Base-by-base conservation (phyloP, 2,888 invertebrate species). In the Zygothrica quintamaculata region DNA sequence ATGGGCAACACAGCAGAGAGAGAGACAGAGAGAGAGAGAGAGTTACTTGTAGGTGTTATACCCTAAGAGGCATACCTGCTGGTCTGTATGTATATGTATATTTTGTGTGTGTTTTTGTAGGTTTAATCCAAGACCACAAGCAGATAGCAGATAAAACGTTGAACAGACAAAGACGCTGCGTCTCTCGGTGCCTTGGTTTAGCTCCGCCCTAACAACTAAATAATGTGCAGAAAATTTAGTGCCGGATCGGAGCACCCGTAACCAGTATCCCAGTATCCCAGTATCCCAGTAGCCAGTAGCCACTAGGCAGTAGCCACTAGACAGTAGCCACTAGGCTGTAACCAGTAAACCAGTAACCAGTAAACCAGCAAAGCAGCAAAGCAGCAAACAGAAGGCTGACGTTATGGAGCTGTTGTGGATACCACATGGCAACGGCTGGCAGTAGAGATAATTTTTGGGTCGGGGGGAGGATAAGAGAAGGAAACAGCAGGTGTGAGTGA, bases 211-310 rank as follows among this genome's bases (percentile, higher is more conserved):
- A 84, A 86, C 84, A 81, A 77, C 84, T 81, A 86, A 86, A 81
- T 81, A 81, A 84, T 86, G 87, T 84, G 80, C 84, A 61, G 51
- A 52, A 84, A 84, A 84, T 81, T 77, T 86, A 79, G 65, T 79
- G 80, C 42, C 53, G 29, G 44, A 39, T 16, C 55, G 51, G 47
- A 37, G 11, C 1, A 31, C 9, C 13, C 1, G 50, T n/a, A 42
- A 51, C 29, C 11, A 42, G 25, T 12, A 16, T 50, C 39, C 36
- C 26, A n/a, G 44, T 34, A 18, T 43, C 22, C 15, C 33, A 12
- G 12, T 33, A 33, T 31, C 15, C 16, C 25, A 18, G 31, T 8
- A 1, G 4, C 6, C 22, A 37, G n/a, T 15, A 0, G 11, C 7
- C 26, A 25, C 8, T 3, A 8, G 22, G 18, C 22, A 37, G 52